Evolutionary conservation across 2,113 vertebrate genomes (phyloP).

Genomic region (Tetrax tetrax): DNA sequence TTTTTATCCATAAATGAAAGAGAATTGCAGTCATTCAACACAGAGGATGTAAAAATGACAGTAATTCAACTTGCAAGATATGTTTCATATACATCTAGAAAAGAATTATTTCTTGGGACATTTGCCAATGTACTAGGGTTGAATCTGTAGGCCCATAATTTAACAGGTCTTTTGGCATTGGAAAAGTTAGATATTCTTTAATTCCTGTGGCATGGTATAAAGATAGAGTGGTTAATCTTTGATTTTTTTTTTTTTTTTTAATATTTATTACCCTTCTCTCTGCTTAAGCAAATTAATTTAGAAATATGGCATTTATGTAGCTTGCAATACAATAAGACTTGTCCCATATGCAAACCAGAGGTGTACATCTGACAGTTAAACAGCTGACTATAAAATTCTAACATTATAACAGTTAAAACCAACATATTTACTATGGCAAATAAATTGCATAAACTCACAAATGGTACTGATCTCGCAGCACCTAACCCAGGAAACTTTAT

Average conservation of each 20-base stretch:
- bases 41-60: neutral
- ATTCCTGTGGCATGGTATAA: neutral
- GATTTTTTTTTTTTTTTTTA: neutral
- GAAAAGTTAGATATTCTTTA: neutral
- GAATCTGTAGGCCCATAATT: neutral
- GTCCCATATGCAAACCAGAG: neutral
- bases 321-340: neutral
- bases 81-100: neutral
- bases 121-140: neutral
- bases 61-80: neutral
- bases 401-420: neutral
- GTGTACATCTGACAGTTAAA: neutral
- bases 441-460: conserved; percentile 5
- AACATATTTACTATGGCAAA: neutral
- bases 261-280: neutral
- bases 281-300: neutral
- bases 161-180: neutral
- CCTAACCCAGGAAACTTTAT: neutral
- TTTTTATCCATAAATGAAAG: neutral
- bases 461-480: neutral
- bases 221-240: neutral
- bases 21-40: neutral
- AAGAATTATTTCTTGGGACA: neutral
- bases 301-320: neutral
- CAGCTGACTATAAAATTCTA: neutral